Base-by-base conservation (phyloP, 2,888 invertebrate species). In the Drosophila cyrtoloma region DNA sequence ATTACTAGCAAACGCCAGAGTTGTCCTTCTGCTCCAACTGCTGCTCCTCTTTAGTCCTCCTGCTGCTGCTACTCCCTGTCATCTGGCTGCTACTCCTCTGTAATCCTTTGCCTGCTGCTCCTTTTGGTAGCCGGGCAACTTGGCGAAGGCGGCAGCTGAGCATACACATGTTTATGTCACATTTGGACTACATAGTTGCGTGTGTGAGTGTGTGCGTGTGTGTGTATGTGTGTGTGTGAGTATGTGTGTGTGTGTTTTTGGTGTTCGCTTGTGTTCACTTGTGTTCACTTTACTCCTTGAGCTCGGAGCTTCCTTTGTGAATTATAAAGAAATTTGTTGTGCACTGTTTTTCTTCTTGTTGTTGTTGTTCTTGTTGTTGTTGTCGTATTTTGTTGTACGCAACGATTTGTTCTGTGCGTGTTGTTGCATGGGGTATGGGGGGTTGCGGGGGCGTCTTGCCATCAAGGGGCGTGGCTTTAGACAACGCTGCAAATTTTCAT, bases 91-190 rank as follows among this genome's bases (percentile, higher is more conserved):
- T 32, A 22, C 22, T 32, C 32, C 44, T 30, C 22, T 63, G 72
- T 86, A 81, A 84, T 80, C 83, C 83, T 80, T 85, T 79, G 78
- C 79, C 55, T 71, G 79, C 76, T 83, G 77, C 73, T 83, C 71
- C 80, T 72, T 83, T 83, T 83, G 74, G 76, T 63, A 62, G 73
- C 64, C 55, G 39, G 66, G 37, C 51, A 35, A 42, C 68, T 56
- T 69, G 52, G 69, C 30, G 42, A 28, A 56, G 79, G 72, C 79
- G 76, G 61, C 82, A 86, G 89, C 86, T 86, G 89, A 84, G 74
- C 79, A 77, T 89, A 86, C 86, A 86, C 86, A 86, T 86, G 86
- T 86, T 86, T 89, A 77, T 86, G 86, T 84, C 86, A 86, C 87
- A 86, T 84, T 86, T 82, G 78, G 74, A 80, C 77, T 76, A 80